Evolutionary conservation across 2,888 invertebrate species (phyloP).

Genomic region (Eupelmus urozonus): DNA sequence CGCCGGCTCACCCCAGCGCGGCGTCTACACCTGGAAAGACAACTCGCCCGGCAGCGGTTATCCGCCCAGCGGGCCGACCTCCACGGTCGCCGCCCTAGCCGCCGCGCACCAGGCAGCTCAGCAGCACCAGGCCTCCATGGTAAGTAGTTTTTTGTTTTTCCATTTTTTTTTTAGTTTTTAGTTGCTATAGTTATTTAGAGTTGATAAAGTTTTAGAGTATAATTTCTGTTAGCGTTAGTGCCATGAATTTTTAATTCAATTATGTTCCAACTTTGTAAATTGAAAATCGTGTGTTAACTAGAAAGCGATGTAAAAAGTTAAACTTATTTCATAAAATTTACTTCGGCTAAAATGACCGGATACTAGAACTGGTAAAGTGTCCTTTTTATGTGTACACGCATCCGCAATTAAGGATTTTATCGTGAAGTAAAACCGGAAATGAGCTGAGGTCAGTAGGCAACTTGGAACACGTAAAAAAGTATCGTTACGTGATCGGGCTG

Average conservation of each 20-base stretch:
- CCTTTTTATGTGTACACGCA: not conserved
- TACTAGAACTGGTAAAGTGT: not conserved
- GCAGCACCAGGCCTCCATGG: constrained; percentile 54
- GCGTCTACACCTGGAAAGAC: constrained; percentile 89
- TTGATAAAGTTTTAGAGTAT: no score
- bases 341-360: not conserved
- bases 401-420: not conserved
- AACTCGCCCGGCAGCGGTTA: constrained; percentile 83
- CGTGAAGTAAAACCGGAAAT: not conserved
- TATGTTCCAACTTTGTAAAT: no score
- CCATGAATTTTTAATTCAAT: no score
- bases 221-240: no score
- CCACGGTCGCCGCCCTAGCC: constrained; percentile 68
- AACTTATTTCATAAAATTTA: no score
- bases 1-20: constrained; percentile 91
- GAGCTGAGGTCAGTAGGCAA: not conserved
- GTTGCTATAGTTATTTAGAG: no score
- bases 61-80: constrained; percentile 63
- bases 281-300: no score
- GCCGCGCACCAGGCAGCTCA: constrained; percentile 54
- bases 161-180: not conserved
- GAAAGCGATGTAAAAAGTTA: no score
- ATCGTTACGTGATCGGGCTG: constrained; percentile 6
- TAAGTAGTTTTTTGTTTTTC: constrained; percentile 9
- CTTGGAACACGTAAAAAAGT: not conserved